Conservation (phyloP, 1,140 invertebrate species). For the Drosophila micromelanica region DNA sequence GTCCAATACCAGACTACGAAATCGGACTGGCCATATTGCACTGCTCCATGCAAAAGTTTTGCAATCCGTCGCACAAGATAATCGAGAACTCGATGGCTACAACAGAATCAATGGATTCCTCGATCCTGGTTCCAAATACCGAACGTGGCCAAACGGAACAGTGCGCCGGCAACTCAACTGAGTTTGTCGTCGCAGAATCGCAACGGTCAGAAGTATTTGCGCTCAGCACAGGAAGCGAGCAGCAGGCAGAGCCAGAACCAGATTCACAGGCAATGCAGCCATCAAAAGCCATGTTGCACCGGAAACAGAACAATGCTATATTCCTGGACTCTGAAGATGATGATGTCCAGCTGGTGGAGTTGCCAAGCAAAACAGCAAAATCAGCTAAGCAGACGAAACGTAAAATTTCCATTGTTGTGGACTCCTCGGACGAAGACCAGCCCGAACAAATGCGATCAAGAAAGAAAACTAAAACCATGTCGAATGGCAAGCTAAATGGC, state of each 20-base stretch:
- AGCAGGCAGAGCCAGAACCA: not conserved
- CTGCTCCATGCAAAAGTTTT: constrained; percentile 87
- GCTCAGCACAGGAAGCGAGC: not conserved
- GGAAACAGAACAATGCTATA: constrained; percentile 24
- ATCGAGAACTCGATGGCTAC: constrained; percentile 58
- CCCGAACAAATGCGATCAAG: not conserved
- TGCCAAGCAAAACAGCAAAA: constrained; percentile 15
- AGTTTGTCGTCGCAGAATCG: constrained; percentile 52
- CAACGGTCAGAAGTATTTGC: constrained; percentile 18
- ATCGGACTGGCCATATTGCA: constrained; percentile 88
- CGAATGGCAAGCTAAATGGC: not conserved
- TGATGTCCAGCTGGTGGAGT: constrained; percentile 14
- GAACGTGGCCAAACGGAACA: constrained; percentile 31
- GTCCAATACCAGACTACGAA: constrained; percentile 88
- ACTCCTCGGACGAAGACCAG: constrained; percentile 44
- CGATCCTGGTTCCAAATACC: constrained; percentile 58
- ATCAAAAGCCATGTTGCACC: not conserved
- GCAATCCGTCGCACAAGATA: constrained; percentile 87
- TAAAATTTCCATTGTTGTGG: constrained; percentile 5
- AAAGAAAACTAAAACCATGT: constrained; percentile 2
- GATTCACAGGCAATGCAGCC: not conserved
- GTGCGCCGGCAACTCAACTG: constrained; percentile 2
- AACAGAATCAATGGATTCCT: constrained; percentile 63
- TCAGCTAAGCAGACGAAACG: not conserved
- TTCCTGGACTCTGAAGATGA: constrained; percentile 58